Percentiles rank a stretch among this genome's conserved stretches.
Evolutionary conservation across 2,888 invertebrate genomes (phyloP).

Genomic region (Clistopyga incitator): DNA sequence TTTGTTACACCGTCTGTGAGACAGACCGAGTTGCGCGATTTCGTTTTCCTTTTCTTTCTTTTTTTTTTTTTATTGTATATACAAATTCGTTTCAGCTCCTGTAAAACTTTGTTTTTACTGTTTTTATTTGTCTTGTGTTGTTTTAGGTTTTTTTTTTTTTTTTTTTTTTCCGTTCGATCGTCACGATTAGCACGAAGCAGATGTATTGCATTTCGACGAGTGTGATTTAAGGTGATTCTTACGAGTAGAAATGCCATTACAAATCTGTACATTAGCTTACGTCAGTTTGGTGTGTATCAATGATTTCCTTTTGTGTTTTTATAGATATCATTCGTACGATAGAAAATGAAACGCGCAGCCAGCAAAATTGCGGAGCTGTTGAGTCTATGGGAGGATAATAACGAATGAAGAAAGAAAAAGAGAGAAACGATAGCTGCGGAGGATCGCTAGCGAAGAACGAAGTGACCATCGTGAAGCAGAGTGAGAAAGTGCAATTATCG

Average conservation of each 20-base stretch:
- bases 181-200: constrained; percentile 62
- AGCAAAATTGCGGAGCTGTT: constrained; percentile 1
- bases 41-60: constrained; percentile 51
- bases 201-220: constrained; percentile 51
- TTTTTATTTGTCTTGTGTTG: constrained; percentile 62
- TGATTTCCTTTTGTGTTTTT: constrained; percentile 27
- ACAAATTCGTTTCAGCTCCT: constrained; percentile 76
- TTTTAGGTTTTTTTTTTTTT: constrained; percentile 8
- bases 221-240: constrained; percentile 57
- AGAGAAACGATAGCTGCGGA: constrained; percentile 5
- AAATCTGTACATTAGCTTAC: constrained; percentile 77
- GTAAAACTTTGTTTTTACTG: constrained; percentile 71
- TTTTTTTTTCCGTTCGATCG: constrained; percentile 22
- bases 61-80: constrained; percentile 72
- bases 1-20: constrained; percentile 77
- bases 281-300: constrained; percentile 63
- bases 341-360: constrained; percentile 32
- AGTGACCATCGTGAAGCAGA: constrained; percentile 64
- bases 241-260: constrained; percentile 71
- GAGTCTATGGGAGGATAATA: neutral
- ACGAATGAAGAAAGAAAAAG: constrained; percentile 8
- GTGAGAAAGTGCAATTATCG: constrained; percentile 62
- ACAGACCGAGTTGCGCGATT: constrained; percentile 74
- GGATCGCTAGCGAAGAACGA: constrained; percentile 56
- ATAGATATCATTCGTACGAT: constrained; percentile 37